Conservation (phyloP, 2,888 invertebrate genomes). For the Trachelus stipa region DNA sequence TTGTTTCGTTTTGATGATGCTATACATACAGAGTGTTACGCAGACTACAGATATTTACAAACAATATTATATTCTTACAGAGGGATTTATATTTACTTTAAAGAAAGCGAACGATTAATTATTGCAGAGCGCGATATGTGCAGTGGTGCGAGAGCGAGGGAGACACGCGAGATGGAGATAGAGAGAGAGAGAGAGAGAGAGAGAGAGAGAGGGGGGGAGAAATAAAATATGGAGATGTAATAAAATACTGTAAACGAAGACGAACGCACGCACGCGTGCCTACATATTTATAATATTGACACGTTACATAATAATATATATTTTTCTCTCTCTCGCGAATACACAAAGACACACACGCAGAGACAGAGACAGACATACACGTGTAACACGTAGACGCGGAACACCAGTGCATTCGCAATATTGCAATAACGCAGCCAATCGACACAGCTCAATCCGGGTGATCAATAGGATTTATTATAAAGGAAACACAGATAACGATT, state of each 20-base stretch:
- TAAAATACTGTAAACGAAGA: not conserved
- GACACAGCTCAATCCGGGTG: conserved; percentile 55
- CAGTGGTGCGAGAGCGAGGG: conserved; percentile 38
- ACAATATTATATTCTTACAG: conserved; percentile 68
- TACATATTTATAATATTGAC: not conserved
- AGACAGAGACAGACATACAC: not conserved
- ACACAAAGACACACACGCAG: not conserved
- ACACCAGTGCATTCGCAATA: conserved; percentile 48
- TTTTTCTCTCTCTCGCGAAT: conserved; percentile 48
- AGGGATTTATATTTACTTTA: conserved; percentile 67
- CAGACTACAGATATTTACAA: conserved; percentile 68
- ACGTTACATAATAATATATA: conserved; percentile 53
- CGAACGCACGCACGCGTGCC: not conserved
- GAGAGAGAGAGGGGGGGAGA: not conserved
- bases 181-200: conserved; percentile 15
- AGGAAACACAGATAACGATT: conserved; percentile 18
- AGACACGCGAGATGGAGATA: conserved; percentile 11
- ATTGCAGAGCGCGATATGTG: conserved; percentile 60
- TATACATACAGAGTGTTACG: conserved; percentile 65
- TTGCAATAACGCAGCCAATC: conserved; percentile 63
- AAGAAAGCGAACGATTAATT: conserved; percentile 36
- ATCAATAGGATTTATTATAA: conserved; percentile 64
- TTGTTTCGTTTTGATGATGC: conserved; percentile 67
- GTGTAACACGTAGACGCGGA: conserved; percentile 4
- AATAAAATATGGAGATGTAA: conserved; percentile 12